These are phyloP conservation scores for Scolanthus callimorphus DNA, from an alignment of 92 coral and sea anemone species.

Conservation along the genomic window DNA sequence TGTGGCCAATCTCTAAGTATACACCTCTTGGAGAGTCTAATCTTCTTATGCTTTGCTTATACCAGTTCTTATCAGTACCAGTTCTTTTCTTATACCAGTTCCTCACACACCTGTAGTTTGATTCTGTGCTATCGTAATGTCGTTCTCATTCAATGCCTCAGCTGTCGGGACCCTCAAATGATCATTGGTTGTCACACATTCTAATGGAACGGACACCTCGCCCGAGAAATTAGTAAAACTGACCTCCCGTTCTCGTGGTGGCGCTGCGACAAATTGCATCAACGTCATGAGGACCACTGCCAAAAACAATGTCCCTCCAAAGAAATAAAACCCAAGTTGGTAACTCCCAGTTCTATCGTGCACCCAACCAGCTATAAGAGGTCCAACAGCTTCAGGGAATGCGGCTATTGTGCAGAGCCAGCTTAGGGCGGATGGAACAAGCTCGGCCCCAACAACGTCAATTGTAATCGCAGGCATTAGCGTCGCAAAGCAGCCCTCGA, in stretches of 20 bases:
- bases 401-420: slow-evolving; percentile 88
- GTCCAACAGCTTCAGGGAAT: slow-evolving; percentile 79
- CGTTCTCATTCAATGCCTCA: too few relatives aligned
- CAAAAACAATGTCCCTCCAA: background rate
- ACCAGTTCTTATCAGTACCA: too few relatives aligned
- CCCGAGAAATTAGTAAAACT: background rate
- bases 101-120: too few relatives aligned
- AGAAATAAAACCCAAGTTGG: background rate
- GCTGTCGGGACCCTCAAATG: background rate
- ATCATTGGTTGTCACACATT: background rate
- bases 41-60: too few relatives aligned
- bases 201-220: background rate
- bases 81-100: too few relatives aligned
- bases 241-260: background rate
- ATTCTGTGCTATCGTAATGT: too few relatives aligned
- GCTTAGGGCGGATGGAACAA: slow-evolving; percentile 88
- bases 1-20: too few relatives aligned
- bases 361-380: slow-evolving; percentile 76
- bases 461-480: slow-evolving; percentile 76
- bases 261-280: background rate
- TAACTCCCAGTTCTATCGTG: background rate
- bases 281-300: background rate
- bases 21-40: too few relatives aligned
- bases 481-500: slow-evolving; percentile 89
- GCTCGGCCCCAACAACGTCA: slow-evolving; percentile 84